phyloP scores from a whole-genome alignment of 2,888 invertebrate species.

The Epistrophe eligans region DNA sequence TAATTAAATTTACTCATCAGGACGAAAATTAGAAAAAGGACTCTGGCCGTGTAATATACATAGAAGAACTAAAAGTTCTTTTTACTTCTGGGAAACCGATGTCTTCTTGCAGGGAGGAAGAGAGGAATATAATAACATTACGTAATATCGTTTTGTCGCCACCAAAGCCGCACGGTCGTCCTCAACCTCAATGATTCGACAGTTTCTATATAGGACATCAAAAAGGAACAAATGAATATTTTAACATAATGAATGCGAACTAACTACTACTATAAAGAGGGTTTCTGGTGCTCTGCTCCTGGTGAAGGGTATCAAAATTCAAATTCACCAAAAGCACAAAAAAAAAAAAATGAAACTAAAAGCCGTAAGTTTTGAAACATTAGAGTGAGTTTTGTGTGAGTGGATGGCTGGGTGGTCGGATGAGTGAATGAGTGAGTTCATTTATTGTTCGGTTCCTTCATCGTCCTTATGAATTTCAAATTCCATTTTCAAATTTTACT shows the following conservation, averaged over 20 bases:
- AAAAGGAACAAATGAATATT: conserved; percentile 73
- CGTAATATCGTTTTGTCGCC: conserved; percentile 24
- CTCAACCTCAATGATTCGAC: conserved; percentile 65
- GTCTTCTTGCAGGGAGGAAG: neutral
- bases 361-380: conserved; percentile 27
- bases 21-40: conserved; percentile 23
- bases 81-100: neutral
- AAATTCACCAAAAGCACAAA: conserved; percentile 44
- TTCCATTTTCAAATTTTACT: conserved; percentile 55
- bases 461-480: conserved; percentile 71
- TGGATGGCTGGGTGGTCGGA: too few species aligned
- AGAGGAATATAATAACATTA: conserved; percentile 8
- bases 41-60: neutral
- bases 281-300: conserved; percentile 1
- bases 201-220: conserved; percentile 69
- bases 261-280: conserved; percentile 1
- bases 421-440: conserved; percentile 57
- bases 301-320: conserved; percentile 61
- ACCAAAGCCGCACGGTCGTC: conserved; percentile 12
- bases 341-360: conserved; percentile 22
- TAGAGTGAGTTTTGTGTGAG: conserved; percentile 33
- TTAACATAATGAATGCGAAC: conserved; percentile 71
- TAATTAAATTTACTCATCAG: conserved; percentile 65
- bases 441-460: conserved; percentile 61
- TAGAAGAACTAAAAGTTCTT: conserved; percentile 40